A percentile compares a stretch with the other conserved stretches of the same genome.
phyloP scores from a whole-genome alignment of 92 coral and sea anemone genomes.

The Plumapathes pennacea region DNA sequence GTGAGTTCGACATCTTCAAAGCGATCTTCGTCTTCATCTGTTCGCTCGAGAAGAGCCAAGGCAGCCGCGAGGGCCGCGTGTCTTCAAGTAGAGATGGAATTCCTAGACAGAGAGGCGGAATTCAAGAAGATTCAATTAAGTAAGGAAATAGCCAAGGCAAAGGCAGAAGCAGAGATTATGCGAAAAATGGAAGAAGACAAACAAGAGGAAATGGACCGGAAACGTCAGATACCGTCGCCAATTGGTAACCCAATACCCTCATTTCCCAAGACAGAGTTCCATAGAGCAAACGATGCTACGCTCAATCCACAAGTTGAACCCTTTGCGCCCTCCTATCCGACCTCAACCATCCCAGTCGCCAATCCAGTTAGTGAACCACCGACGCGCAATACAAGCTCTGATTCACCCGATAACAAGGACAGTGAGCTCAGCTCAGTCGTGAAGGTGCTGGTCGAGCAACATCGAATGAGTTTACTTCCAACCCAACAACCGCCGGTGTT shows the following conservation, averaged over 20 bases:
- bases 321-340: conserved; percentile 30
- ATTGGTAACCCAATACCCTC: no score
- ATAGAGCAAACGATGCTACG: conserved; percentile 4
- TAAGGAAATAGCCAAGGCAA: conserved; percentile 47
- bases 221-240: no score
- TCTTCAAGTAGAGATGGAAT: conserved; percentile 56
- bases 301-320: conserved; percentile 14
- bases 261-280: no score
- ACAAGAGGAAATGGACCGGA: no score
- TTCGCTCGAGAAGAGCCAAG: conserved; percentile 47
- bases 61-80: conserved; percentile 44
- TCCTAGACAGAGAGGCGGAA: conserved; percentile 44
- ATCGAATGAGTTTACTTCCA: conserved; percentile 29
- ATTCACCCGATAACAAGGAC: conserved; percentile 3
- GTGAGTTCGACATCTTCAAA: conserved; percentile 6
- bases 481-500: conserved; percentile 41
- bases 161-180: conserved; percentile 37
- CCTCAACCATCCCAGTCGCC: conserved; percentile 6
- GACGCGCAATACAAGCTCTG: not conserved
- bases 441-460: conserved; percentile 19
- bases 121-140: conserved; percentile 26
- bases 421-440: conserved; percentile 21
- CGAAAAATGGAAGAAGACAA: conserved; percentile 34
- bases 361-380: conserved; percentile 5
- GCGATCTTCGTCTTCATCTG: conserved; percentile 29